Evolutionary conservation across 2,797 vertebrate genomes (phyloP).

Genomic region (Mormyrops boulengeri): DNA sequence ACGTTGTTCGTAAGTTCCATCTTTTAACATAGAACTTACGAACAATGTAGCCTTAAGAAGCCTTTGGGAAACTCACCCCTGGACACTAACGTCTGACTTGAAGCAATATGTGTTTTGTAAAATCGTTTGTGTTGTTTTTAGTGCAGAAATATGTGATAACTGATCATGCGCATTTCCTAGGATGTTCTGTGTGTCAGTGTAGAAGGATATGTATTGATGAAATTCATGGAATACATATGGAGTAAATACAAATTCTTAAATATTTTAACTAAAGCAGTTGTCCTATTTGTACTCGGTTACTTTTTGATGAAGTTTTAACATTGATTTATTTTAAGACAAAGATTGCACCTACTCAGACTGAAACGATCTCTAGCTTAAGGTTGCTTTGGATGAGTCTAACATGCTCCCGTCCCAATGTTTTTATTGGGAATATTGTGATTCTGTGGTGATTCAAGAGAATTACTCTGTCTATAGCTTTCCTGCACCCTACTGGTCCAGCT

Average conservation of each 20-base stretch:
- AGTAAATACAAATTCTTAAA: conserved; percentile 8
- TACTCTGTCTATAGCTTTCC: neutral
- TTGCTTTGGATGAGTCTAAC: neutral
- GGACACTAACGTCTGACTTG: neutral
- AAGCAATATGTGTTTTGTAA: conserved; percentile 7
- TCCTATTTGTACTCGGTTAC: neutral
- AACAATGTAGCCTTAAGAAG: no score
- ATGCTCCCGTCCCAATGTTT: neutral
- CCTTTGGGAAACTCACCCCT: no score
- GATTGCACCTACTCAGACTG: neutral
- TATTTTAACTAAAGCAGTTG: neutral
- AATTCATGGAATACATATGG: neutral
- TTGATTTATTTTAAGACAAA: neutral
- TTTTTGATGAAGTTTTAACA: neutral
- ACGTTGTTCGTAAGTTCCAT: no score
- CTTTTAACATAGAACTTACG: no score
- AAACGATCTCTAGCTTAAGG: neutral
- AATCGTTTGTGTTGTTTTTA: neutral
- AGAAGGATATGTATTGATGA: neutral
- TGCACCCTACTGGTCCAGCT: neutral
- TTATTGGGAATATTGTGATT: neutral
- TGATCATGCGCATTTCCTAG: neutral
- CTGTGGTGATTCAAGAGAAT: neutral
- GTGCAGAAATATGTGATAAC: neutral
- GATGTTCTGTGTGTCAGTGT: neutral